These are phyloP conservation scores for Hypomesus transpacificus DNA, from an alignment of 2,113 vertebrate genomes.

Conservation along the genomic window DNA sequence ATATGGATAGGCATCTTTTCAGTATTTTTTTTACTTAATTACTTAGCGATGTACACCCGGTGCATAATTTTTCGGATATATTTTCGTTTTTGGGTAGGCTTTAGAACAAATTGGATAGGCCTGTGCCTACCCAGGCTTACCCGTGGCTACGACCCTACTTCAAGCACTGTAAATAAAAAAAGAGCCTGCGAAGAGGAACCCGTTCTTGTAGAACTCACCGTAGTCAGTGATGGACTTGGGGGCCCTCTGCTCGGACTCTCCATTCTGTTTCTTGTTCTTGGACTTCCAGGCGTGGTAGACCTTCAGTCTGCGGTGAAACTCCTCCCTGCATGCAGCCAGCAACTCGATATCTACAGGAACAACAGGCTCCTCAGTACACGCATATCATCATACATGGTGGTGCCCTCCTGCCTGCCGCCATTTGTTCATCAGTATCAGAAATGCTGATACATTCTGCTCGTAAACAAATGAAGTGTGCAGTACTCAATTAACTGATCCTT, in stretches of 20 bases:
- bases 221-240: slow-evolving; percentile 96
- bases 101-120: no score
- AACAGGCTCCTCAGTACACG: not conserved
- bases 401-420: not conserved
- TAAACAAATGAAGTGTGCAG: no score
- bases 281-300: slow-evolving; percentile 99
- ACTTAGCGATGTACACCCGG: no score
- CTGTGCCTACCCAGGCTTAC: no score
- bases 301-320: slow-evolving; percentile 96
- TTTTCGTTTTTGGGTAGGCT: no score
- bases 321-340: slow-evolving; percentile 94
- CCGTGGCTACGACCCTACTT: no score
- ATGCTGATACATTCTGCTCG: no score
- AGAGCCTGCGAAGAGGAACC: not conserved
- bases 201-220: slow-evolving; percentile 70
- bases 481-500: no score
- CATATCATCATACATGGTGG: not conserved
- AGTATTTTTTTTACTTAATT: no score
- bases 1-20: no score
- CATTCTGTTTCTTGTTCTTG: slow-evolving; percentile 94
- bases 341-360: slow-evolving; percentile 88
- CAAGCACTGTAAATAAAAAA: not conserved
- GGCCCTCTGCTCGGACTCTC: slow-evolving; percentile 84
- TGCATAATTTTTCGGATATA: no score
- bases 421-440: no score